These are phyloP conservation scores for Falco rusticolus DNA, from an alignment of 2,797 vertebrate species.

Conservation along the genomic window DNA sequence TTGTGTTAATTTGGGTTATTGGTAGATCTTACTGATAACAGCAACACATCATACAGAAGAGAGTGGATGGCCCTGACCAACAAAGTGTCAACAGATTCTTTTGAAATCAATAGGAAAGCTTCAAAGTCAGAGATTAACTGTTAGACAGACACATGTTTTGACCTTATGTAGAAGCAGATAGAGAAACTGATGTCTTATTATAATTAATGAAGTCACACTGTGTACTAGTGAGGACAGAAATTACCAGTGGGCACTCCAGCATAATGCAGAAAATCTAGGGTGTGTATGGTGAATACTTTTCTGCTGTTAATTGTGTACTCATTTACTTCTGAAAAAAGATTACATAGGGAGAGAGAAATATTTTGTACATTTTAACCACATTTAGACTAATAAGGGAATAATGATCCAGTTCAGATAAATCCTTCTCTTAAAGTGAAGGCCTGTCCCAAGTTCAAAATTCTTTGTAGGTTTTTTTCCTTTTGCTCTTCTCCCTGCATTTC, in stretches of 20 bases:
- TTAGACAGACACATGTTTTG: not conserved
- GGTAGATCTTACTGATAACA: not conserved
- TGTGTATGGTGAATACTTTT: not conserved
- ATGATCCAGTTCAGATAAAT: not conserved
- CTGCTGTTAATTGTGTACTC: not conserved
- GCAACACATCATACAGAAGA: not conserved
- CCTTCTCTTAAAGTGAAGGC: not conserved
- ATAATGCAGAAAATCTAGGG: not conserved
- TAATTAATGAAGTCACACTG: not conserved
- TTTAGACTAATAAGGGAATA: not conserved
- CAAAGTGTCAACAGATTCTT: not conserved
- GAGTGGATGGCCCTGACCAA: not conserved
- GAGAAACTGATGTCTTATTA: not conserved
- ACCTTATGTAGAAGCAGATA: not conserved
- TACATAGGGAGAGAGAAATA: not conserved
- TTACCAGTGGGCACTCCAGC: not conserved
- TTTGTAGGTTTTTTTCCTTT: not conserved
- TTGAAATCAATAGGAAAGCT: not conserved
- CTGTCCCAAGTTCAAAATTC: not conserved
- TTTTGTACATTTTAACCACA: not conserved
- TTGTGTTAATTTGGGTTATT: not conserved
- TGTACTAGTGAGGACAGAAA: not conserved
- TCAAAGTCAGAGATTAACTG: not conserved
- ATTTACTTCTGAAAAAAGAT: not conserved
- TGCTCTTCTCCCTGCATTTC: not conserved